Conservation (phyloP, 1,140 invertebrate species). For the Drosophila sechellia region DNA sequence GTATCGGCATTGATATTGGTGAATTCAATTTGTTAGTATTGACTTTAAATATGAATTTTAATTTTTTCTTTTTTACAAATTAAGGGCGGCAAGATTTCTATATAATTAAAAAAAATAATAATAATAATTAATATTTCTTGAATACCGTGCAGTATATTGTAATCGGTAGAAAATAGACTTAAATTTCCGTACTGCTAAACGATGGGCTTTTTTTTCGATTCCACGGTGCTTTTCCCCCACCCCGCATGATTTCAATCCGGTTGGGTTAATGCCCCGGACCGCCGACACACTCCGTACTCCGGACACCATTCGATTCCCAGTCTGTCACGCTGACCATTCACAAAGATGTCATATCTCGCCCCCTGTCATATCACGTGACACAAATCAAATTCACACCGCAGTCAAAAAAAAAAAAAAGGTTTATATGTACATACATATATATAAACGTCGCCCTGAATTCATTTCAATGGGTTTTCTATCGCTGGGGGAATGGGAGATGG, state of each 20-base stretch:
- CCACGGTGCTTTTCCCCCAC: not conserved
- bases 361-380: constrained; percentile 55
- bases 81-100: no score
- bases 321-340: constrained; percentile 5
- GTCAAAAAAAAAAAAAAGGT: not conserved
- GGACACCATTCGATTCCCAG: not conserved
- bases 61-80: no score
- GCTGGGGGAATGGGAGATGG: constrained; percentile 12
- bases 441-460: constrained; percentile 2
- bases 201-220: not conserved
- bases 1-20: not conserved
- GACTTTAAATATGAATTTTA: no score
- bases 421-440: no score
- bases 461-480: constrained; percentile 23
- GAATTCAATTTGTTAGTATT: not conserved
- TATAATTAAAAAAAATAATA: no score
- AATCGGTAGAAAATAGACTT: not conserved
- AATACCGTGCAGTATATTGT: no score
- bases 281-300: not conserved
- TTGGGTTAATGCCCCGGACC: constrained; percentile 2
- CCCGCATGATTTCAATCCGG: not conserved
- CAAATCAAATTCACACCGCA: constrained; percentile 59
- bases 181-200: no score
- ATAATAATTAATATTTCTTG: no score
- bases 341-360: constrained; percentile 22